Evolutionary conservation across 2,797 vertebrate genomes (phyloP).

Genomic region (Sebastes variabilis): DNA sequence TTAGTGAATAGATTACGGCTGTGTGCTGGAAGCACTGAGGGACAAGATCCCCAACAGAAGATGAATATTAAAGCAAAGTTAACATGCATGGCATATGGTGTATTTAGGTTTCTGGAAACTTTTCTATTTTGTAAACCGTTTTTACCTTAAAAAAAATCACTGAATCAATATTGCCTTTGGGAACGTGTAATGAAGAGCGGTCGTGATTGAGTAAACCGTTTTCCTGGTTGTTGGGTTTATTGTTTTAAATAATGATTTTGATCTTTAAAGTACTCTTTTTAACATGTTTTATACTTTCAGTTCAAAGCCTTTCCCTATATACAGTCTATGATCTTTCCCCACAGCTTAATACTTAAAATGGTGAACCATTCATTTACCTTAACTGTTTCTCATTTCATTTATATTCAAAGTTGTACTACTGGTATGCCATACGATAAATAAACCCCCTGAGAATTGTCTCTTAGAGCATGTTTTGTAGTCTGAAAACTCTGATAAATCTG

Average conservation of each 20-base stretch:
- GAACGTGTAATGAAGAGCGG: neutral
- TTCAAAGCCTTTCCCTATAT: neutral
- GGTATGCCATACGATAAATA: constrained; percentile 54
- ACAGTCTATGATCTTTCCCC: neutral
- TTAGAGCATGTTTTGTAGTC: constrained; percentile 11
- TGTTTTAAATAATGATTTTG: constrained; percentile 20
- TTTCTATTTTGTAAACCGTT: constrained; percentile 50
- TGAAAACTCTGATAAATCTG: neutral
- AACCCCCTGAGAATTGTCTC: constrained; percentile 36
- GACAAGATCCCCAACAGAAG: constrained; percentile 30
- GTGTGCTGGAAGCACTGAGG: constrained; percentile 47
- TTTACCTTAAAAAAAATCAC: constrained; percentile 28
- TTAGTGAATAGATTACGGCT: constrained; percentile 37
- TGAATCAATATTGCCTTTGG: constrained; percentile 13
- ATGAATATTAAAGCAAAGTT: constrained; percentile 48
- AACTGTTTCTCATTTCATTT: constrained; percentile 19
- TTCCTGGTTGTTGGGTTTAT: constrained; percentile 17
- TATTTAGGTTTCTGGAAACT: constrained; percentile 48
- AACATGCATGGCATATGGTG: constrained; percentile 61
- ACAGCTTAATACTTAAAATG: constrained; percentile 15
- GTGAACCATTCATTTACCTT: constrained; percentile 11
- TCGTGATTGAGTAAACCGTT: neutral
- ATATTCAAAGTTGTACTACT: constrained; percentile 49
- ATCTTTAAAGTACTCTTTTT: constrained; percentile 29
- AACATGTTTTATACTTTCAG: neutral